Evolutionary conservation across 2,797 vertebrate genomes (phyloP).

Genomic region (Helostoma temminkii): DNA sequence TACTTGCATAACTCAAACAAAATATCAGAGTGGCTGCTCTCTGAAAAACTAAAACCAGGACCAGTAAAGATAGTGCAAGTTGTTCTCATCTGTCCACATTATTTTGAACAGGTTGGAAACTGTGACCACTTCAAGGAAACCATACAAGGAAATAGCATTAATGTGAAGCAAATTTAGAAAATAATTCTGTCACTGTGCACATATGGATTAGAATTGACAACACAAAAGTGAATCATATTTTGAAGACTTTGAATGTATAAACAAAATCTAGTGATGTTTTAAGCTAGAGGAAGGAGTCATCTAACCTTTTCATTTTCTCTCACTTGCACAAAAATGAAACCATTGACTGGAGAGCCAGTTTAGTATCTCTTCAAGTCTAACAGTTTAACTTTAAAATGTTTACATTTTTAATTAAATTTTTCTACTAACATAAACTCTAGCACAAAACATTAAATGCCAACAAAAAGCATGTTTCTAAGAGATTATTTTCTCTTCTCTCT

Average conservation of each 20-base stretch:
- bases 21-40: constrained; percentile 1
- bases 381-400: too few relatives aligned
- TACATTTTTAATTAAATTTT: too few relatives aligned
- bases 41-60: constrained; percentile 1
- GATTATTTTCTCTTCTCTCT: background rate
- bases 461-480: background rate
- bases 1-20: constrained; percentile 44
- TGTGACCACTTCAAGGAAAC: background rate
- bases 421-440: too few relatives aligned
- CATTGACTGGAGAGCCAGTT: background rate
- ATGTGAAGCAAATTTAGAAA: background rate
- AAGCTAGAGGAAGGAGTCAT: background rate
- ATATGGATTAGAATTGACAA: background rate
- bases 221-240: background rate
- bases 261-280: background rate
- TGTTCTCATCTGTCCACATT: background rate
- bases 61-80: background rate
- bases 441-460: background rate
- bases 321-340: background rate
- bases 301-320: background rate
- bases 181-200: background rate
- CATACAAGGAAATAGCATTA: background rate
- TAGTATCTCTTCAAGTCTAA: background rate
- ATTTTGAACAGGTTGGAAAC: background rate
- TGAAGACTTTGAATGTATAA: background rate